Percentiles rank a stretch among this genome's conserved stretches.
Conservation (phyloP, 2,113 vertebrate species). For the Gallinago paraguaiae region DNA sequence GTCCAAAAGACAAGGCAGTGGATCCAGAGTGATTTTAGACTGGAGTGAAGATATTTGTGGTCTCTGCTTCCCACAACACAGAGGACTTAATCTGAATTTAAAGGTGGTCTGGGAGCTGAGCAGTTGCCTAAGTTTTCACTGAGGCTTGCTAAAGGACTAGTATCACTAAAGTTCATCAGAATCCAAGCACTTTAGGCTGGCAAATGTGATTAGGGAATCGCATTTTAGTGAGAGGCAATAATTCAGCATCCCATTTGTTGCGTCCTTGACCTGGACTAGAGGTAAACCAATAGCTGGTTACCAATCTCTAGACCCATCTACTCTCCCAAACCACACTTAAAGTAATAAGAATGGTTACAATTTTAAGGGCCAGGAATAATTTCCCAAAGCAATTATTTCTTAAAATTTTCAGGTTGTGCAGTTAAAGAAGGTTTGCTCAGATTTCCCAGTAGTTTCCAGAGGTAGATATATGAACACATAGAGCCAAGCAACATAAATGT, state of each 20-base stretch:
- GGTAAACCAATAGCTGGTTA: background rate
- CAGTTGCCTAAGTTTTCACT: background rate
- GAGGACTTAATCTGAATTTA: background rate
- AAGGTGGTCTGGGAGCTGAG: background rate
- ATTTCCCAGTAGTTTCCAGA: background rate
- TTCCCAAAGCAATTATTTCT: background rate
- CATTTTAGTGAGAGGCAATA: background rate
- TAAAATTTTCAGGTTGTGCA: background rate
- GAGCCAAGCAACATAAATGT: constrained; percentile 15
- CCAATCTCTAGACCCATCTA: background rate
- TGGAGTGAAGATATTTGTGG: background rate
- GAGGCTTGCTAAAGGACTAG: background rate
- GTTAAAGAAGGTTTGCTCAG: background rate
- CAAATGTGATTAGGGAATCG: background rate
- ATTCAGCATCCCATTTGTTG: background rate
- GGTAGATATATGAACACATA: background rate
- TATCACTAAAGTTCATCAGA: background rate
- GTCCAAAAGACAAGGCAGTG: background rate
- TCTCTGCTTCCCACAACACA: background rate
- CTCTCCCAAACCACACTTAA: background rate
- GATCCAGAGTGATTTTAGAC: background rate
- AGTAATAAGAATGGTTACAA: background rate
- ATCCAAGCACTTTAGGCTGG: background rate
- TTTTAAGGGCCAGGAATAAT: background rate
- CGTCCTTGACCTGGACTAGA: background rate